Evolutionary conservation across 2,113 vertebrate genomes (phyloP).

Genomic region (Notothenia rossii): DNA sequence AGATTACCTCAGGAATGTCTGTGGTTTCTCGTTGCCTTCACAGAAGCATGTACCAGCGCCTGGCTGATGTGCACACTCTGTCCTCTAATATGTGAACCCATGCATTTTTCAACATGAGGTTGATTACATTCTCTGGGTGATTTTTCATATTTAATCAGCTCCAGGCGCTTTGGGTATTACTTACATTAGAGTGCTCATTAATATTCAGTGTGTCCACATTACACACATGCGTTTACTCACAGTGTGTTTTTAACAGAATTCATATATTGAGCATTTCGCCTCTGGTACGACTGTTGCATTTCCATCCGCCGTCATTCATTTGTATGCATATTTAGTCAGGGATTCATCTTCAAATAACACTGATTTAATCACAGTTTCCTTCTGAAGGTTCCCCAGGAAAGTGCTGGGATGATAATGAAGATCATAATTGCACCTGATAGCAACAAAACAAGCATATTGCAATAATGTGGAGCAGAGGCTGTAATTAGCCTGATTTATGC

Average conservation of each 20-base stretch:
- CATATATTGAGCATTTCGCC: conserved; percentile 8
- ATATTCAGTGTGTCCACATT: conserved; percentile 39
- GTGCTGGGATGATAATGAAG: conserved; percentile 3
- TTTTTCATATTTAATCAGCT: conserved; percentile 75
- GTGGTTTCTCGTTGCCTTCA: conserved; percentile 34
- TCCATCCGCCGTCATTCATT: background rate
- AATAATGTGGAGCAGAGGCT: background rate
- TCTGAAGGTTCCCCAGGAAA: conserved; percentile 18
- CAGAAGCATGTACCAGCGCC: conserved; percentile 4
- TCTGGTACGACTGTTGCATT: background rate
- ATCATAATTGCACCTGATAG: conserved; percentile 33
- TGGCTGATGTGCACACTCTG: conserved; percentile 14
- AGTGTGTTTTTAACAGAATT: background rate
- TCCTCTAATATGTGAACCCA: conserved; percentile 51
- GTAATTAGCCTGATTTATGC: conserved; percentile 19
- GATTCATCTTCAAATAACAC: conserved; percentile 24
- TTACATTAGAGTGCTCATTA: conserved; percentile 43
- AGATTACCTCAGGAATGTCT: conserved; percentile 49
- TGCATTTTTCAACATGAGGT: conserved; percentile 67
- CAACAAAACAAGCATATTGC: conserved; percentile 15
- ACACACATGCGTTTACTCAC: conserved; percentile 24
- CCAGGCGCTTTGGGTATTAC: conserved; percentile 45
- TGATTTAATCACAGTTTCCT: conserved; percentile 7
- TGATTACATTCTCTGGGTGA: conserved; percentile 67
- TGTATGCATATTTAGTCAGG: background rate